phyloP scores from a whole-genome alignment of 2,113 vertebrate genomes.

The Alligator mississippiensis region DNA sequence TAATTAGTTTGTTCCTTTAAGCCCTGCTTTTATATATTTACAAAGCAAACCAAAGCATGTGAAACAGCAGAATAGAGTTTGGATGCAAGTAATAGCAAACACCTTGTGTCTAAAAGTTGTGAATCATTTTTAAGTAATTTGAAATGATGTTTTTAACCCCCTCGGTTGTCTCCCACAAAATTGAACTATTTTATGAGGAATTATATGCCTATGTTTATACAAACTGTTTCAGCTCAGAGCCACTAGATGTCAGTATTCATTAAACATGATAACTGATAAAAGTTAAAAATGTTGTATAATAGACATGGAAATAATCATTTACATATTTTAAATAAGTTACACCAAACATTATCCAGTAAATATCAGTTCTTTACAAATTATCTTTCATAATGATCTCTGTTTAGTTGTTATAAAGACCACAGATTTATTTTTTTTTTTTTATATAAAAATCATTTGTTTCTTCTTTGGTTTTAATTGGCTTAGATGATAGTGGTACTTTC shows the following conservation, averaged over 20 bases:
- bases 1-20: not conserved
- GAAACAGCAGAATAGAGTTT: not conserved
- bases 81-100: not conserved
- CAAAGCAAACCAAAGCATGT: not conserved
- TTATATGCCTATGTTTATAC: not conserved
- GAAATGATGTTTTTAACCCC: not conserved
- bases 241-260: not conserved
- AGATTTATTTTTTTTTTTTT: not conserved
- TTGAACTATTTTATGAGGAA: not conserved
- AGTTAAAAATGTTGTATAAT: too few relatives aligned
- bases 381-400: not conserved
- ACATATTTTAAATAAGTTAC: not conserved
- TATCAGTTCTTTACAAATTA: not conserved
- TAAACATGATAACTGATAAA: not conserved
- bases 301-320: not conserved
- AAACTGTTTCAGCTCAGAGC: rapidly evolving
- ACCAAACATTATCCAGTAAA: not conserved
- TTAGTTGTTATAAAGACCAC: not conserved
- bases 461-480: not conserved
- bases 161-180: not conserved
- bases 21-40: not conserved
- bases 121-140: not conserved
- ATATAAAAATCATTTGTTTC: not conserved
- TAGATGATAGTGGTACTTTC: not conserved
- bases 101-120: not conserved